Base-by-base conservation (phyloP, 2,797 vertebrate species). In the Ceryle rudis region DNA sequence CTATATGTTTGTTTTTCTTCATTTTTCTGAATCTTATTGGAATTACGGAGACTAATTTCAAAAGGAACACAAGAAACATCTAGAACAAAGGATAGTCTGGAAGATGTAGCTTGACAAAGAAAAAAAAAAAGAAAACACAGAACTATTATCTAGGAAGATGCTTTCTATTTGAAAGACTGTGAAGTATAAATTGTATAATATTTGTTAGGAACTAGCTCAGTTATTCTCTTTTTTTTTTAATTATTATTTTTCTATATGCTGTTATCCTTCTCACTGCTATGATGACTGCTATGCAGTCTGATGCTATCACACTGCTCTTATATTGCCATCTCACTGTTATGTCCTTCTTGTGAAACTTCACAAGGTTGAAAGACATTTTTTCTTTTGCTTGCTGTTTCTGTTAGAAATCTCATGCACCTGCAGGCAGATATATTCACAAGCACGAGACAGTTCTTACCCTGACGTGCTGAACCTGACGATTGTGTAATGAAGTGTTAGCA, bases 341-440 rank as follows among this genome's bases (percentile, higher is more conserved):
- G 10, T 25, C 46, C 44, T 90, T 49, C 37, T 21, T 17, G 22
- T 49, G 70, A 62, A 77, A 66, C 29, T 35, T 20, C 20, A 25
- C 17, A 14, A 9, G 3, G n/a, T 3, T 5, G 2, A 54, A 93
- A 47, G 17, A 51, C 15, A 5, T 33, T 52, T 95, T 93, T 90
- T 14, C 35, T 28, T 73, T 70, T 1, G 0, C 39, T 70, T 60
- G 35, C 61, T 82, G 6, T 77, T 89, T 22, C 64, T 75, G 2
- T 46, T 67, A 74, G 81, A 95, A 93, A 71, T 67, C 55, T 44
- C 47, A 35, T 22, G 49, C 81, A 89, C 57, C 64, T 93, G 78
- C 78, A 89, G 74, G 78, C 71, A 78, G 86, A 44, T 47, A 14
- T 37, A 31, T 49, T 77, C 89, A 49, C 78, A 85, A 88, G 47